Conservation (phyloP, 2,797 vertebrate genomes). For the Telmatherina bonti region DNA sequence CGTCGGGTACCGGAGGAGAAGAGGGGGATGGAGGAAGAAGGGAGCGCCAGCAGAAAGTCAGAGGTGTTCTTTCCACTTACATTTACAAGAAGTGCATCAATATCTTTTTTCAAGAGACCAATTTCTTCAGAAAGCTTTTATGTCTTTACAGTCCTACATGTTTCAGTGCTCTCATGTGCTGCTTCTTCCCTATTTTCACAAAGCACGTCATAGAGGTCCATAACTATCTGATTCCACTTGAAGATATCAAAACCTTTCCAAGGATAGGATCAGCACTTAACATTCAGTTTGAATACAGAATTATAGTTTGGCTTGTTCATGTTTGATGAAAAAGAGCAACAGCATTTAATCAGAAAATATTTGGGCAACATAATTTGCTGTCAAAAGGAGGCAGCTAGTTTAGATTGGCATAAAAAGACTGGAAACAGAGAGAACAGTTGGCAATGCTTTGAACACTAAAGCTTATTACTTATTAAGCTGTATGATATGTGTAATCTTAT, state of each 20-base stretch:
- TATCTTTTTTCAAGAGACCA: neutral
- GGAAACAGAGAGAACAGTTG: no score
- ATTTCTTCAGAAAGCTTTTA: neutral
- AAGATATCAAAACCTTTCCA: neutral
- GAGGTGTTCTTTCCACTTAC: constrained; percentile 83
- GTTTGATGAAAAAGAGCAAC: no score
- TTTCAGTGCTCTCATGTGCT: neutral
- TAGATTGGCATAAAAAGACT: no score
- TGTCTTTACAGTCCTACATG: no score
- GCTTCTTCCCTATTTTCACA: neutral
- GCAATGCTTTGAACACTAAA: no score
- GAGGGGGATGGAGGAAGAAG: constrained; percentile 88
- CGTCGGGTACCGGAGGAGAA: constrained; percentile 82
- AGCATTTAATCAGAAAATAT: no score
- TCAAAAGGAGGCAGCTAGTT: no score
- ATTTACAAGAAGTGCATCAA: neutral
- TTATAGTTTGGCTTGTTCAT: neutral
- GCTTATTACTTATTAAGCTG: no score
- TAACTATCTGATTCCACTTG: neutral
- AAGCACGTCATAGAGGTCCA: neutral
- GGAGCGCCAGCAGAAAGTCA: constrained; percentile 89
- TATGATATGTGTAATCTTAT: no score
- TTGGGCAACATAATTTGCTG: no score
- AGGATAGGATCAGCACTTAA: neutral
- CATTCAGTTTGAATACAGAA: neutral